Conservation (phyloP, 1,140 invertebrate species). For the Liolophura sinensis region DNA sequence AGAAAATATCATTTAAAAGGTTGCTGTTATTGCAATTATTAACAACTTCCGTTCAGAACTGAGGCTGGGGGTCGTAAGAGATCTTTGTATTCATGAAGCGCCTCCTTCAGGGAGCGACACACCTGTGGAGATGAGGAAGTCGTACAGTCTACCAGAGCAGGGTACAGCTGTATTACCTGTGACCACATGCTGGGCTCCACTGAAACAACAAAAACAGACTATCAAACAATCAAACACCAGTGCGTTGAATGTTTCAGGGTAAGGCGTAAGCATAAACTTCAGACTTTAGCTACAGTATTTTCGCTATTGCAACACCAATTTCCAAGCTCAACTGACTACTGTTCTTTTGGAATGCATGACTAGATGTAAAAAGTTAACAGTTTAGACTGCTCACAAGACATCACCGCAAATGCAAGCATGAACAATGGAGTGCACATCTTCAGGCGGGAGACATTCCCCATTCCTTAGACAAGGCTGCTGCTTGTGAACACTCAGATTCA, state of each 20-base stretch:
- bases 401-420: no score
- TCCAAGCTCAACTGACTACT: not conserved
- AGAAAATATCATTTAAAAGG: no score
- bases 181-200: slow-evolving; percentile 89
- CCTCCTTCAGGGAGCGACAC: slow-evolving; percentile 80
- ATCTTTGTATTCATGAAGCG: slow-evolving; percentile 85
- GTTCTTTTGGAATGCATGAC: not conserved
- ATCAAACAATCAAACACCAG: not conserved
- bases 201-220: slow-evolving; percentile 50
- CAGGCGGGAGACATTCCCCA: no score
- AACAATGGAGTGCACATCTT: no score
- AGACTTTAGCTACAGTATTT: not conserved
- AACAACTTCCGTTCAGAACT: slow-evolving; percentile 24
- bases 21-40: not conserved
- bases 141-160: slow-evolving; percentile 86
- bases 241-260: not conserved
- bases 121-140: slow-evolving; percentile 69
- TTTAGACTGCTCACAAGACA: not conserved
- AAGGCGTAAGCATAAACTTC: not conserved
- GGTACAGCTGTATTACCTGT: slow-evolving; percentile 89
- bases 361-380: not conserved
- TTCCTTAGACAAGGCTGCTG: no score
- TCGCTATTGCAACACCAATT: not conserved
- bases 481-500: no score
- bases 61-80: slow-evolving; percentile 69